A percentile compares a stretch with the other conserved stretches of the same genome.
phyloP scores from a whole-genome alignment of 2,888 invertebrate genomes.

The Merodon equestris region DNA sequence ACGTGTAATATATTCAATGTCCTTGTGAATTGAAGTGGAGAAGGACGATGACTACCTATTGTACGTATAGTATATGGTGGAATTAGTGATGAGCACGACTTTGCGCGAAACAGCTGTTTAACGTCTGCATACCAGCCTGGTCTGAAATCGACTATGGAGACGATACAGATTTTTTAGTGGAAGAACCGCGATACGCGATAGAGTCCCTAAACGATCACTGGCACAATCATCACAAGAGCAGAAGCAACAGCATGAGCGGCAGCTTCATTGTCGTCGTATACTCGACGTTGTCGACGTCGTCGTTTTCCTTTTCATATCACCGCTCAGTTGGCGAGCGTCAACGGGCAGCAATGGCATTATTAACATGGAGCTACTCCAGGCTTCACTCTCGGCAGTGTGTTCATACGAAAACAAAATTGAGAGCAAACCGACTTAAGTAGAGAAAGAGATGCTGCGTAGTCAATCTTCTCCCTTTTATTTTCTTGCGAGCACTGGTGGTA shows the following conservation, averaged over 20 bases:
- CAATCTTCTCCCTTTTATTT: conserved; percentile 38
- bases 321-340: conserved; percentile 31
- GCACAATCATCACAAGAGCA: conserved; percentile 62
- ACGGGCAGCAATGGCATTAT: conserved; percentile 42
- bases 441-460: conserved; percentile 43
- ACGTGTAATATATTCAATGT: conserved; percentile 5
- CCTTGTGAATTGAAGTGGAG: conserved; percentile 25
- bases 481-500: background rate
- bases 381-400: conserved; percentile 25
- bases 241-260: conserved; percentile 37
- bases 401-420: conserved; percentile 41
- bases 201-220: conserved; percentile 68
- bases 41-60: background rate
- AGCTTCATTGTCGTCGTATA: conserved; percentile 37
- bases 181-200: conserved; percentile 69
- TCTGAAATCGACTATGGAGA: conserved; percentile 76
- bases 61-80: too few relatives aligned
- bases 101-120: conserved; percentile 69
- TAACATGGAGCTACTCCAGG: conserved; percentile 12
- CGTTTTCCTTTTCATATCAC: conserved; percentile 47
- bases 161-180: conserved; percentile 68
- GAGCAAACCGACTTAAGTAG: conserved; percentile 30
- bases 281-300: conserved; percentile 34
- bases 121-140: conserved; percentile 78
- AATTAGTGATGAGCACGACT: conserved; percentile 26